Evolutionary conservation across 2,797 vertebrate genomes (phyloP).

Genomic region (Dendrocincla fuliginosa): DNA sequence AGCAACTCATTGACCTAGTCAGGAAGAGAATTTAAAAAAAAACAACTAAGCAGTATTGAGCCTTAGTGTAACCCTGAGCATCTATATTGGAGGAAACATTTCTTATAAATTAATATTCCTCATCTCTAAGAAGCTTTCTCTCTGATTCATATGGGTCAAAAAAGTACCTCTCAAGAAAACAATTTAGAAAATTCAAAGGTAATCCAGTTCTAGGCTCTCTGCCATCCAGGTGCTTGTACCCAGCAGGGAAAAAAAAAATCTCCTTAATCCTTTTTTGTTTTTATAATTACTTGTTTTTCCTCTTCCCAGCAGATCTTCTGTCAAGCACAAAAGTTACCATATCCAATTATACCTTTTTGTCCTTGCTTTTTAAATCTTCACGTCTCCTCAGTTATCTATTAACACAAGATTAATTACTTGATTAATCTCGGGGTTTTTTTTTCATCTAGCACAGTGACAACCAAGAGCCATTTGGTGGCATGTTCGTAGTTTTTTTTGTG

Average conservation of each 20-base stretch:
- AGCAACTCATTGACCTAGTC: background rate
- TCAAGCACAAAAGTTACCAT: background rate
- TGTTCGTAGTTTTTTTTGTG: background rate
- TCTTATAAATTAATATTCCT: slow-evolving; percentile 13
- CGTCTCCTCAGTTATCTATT: slow-evolving; percentile 7
- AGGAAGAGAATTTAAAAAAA: background rate
- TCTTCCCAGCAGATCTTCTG: background rate
- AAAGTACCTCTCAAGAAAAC: slow-evolving; percentile 21
- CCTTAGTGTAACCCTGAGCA: background rate
- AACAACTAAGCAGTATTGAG: background rate
- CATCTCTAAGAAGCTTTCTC: background rate
- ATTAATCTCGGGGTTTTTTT: background rate
- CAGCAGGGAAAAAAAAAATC: slow-evolving; percentile 37
- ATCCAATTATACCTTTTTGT: slow-evolving; percentile 24
- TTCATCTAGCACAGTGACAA: background rate
- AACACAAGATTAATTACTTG: slow-evolving; percentile 32
- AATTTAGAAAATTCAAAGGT: slow-evolving; percentile 55
- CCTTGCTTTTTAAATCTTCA: slow-evolving; percentile 23
- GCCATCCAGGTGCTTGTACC: slow-evolving; percentile 61
- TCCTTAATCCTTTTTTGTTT: slow-evolving; percentile 55
- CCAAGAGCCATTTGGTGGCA: background rate
- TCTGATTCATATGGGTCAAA: slow-evolving; percentile 33
- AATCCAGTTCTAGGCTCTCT: slow-evolving; percentile 56
- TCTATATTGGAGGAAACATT: background rate
- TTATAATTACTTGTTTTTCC: slow-evolving; percentile 55